Evolutionary conservation across 2,888 invertebrate genomes (phyloP).

Genomic region (Leptinotarsa rubiginosa): DNA sequence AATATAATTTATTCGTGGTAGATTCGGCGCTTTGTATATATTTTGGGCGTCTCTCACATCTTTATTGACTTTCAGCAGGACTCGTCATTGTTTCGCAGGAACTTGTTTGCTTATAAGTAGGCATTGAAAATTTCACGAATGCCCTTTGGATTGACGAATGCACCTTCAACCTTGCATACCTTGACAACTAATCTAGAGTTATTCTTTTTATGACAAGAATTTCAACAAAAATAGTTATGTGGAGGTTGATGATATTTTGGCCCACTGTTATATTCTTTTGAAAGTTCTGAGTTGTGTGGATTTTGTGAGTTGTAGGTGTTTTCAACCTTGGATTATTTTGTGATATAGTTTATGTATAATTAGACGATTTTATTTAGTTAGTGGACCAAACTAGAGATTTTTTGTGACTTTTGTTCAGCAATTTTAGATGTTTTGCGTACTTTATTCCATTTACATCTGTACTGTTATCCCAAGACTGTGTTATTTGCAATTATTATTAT

Average conservation of each 20-base stretch:
- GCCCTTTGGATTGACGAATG: background rate
- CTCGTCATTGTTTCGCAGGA: background rate
- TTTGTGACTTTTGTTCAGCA: background rate
- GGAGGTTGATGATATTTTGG: background rate
- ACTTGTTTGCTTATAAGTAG: too few relatives aligned
- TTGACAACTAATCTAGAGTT: background rate
- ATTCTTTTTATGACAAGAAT: too few relatives aligned
- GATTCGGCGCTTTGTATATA: background rate
- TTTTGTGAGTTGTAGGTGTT: background rate
- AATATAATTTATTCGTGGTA: constrained; percentile 8
- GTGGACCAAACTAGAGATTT: background rate
- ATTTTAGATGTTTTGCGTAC: background rate
- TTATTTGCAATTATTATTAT: background rate
- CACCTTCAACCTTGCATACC: background rate
- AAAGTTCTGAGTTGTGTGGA: background rate
- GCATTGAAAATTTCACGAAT: background rate
- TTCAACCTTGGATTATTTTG: background rate
- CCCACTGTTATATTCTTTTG: background rate
- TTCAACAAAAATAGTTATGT: too few relatives aligned
- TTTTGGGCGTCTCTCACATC: background rate
- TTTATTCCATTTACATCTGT: background rate
- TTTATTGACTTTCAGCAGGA: background rate
- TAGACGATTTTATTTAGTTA: background rate
- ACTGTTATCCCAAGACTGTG: constrained; percentile 2
- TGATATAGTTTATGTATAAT: constrained; percentile 26